A percentile compares a stretch with the other conserved stretches of the same genome.
Evolutionary conservation across 2,888 invertebrate species (phyloP).

Genomic region (Drosophila picticornis): DNA sequence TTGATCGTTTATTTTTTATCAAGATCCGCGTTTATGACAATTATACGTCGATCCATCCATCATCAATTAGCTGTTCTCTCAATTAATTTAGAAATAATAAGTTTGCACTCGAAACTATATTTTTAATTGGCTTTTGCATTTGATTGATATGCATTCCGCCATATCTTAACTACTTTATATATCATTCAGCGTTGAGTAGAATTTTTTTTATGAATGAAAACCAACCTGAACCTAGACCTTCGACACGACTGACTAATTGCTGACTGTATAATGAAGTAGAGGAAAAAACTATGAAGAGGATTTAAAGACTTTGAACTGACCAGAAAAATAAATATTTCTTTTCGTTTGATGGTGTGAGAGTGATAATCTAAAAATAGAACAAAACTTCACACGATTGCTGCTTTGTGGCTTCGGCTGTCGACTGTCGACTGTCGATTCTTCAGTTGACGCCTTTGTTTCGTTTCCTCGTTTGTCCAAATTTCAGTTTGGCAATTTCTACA

Average conservation of each 20-base stretch:
- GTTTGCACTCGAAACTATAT: constrained; percentile 38
- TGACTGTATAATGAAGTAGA: background rate
- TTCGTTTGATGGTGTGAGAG: background rate
- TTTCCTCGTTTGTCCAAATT: background rate
- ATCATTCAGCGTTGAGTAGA: constrained; percentile 14
- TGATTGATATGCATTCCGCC: constrained; percentile 25
- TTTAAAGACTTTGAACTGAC: background rate
- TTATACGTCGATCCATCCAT: constrained; percentile 13
- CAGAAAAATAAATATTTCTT: background rate
- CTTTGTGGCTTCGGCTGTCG: background rate
- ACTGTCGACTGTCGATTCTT: too few relatives aligned
- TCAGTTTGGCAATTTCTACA: background rate
- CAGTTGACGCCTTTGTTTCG: background rate
- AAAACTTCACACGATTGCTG: background rate
- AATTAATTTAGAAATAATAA: constrained; percentile 13
- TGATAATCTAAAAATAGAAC: background rate
- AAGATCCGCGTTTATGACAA: constrained; percentile 1
- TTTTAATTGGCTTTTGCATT: constrained; percentile 22
- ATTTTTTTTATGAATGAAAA: constrained; percentile 49
- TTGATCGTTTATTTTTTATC: constrained; percentile 3
- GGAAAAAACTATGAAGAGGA: background rate
- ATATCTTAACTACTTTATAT: constrained; percentile 21
- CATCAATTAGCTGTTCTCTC: constrained; percentile 35
- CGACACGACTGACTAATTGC: background rate
- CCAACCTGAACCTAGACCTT: constrained; percentile 37